Evolutionary conservation across 2,888 invertebrate species (phyloP).

Genomic region (Micropterix aruncella): DNA sequence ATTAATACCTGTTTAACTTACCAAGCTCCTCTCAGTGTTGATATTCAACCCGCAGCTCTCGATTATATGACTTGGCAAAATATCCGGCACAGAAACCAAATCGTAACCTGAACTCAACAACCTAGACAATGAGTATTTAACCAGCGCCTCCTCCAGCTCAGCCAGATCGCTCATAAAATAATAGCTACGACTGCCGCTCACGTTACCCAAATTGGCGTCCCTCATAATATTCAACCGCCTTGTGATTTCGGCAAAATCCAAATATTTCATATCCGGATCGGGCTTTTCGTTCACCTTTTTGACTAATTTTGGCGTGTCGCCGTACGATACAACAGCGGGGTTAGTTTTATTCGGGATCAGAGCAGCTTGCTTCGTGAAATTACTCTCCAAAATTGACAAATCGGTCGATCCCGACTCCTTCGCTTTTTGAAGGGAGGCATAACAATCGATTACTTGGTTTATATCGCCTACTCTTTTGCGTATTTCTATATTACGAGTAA

Average conservation of each 20-base stretch:
- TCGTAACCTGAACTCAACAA: slow-evolving; percentile 53
- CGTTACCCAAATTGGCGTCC: slow-evolving; percentile 57
- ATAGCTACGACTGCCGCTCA: slow-evolving; percentile 72
- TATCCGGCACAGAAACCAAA: slow-evolving; percentile 81
- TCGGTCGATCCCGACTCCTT: slow-evolving; percentile 14
- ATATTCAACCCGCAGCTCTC: slow-evolving; percentile 82
- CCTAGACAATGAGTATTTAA: slow-evolving; percentile 56
- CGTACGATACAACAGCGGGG: slow-evolving; percentile 42
- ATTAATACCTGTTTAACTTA: too few relatives aligned
- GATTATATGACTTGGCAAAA: slow-evolving; percentile 62
- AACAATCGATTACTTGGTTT: slow-evolving; percentile 32
- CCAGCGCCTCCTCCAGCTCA: slow-evolving; percentile 69
- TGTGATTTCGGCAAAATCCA: slow-evolving; percentile 52
- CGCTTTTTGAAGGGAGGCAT: slow-evolving; percentile 20
- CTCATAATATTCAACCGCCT: slow-evolving; percentile 49
- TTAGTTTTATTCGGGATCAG: slow-evolving; percentile 68
- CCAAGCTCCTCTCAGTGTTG: too few relatives aligned
- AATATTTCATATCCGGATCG: slow-evolving; percentile 25
- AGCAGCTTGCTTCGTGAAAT: slow-evolving; percentile 40
- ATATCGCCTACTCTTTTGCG: slow-evolving; percentile 60
- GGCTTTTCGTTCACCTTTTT: slow-evolving; percentile 36
- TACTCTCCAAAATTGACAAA: slow-evolving; percentile 19
- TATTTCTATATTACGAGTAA: slow-evolving; percentile 45
- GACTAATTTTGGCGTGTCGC: slow-evolving; percentile 42
- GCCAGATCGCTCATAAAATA: slow-evolving; percentile 68